A percentile compares a stretch with the other conserved stretches of the same genome.
These are phyloP conservation scores for Ophion ventricosus DNA, from an alignment of 2,888 invertebrate genomes.

Conservation along the genomic window DNA sequence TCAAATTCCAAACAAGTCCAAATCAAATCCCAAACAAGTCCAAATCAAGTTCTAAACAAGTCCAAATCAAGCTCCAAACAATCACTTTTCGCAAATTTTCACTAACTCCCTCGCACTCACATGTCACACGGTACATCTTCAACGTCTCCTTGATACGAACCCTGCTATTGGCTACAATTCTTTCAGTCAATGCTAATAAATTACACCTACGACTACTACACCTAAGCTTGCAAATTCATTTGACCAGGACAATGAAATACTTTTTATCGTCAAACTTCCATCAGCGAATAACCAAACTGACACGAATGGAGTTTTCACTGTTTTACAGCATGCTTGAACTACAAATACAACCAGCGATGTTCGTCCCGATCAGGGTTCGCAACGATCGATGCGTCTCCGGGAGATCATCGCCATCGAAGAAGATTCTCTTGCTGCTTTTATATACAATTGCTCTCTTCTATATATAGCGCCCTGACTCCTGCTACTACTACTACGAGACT, in stretches of 20 bases:
- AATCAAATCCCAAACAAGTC: too few relatives aligned
- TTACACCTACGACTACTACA: background rate
- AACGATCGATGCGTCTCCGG: constrained; percentile 43
- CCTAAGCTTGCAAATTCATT: background rate
- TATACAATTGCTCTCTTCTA: constrained; percentile 52
- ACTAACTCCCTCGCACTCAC: too few relatives aligned
- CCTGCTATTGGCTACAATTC: background rate
- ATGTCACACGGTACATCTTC: too few relatives aligned
- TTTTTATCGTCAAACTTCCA: background rate
- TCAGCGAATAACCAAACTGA: background rate
- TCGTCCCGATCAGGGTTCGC: constrained; percentile 18
- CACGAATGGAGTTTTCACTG: constrained; percentile 9
- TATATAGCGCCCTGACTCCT: constrained; percentile 59
- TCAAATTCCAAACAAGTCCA: too few relatives aligned
- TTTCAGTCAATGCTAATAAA: background rate
- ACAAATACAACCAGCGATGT: constrained; percentile 38
- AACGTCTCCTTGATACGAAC: too few relatives aligned
- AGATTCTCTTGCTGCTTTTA: constrained; percentile 48
- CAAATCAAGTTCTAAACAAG: too few relatives aligned
- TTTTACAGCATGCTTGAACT: background rate
- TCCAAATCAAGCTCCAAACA: too few relatives aligned
- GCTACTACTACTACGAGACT: constrained; percentile 49
- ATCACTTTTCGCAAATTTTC: too few relatives aligned
- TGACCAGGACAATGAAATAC: background rate
- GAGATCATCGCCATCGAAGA: constrained; percentile 60